These are phyloP conservation scores for Plutomurus gul DNA, from an alignment of 1,140 invertebrate species.

Conservation along the genomic window DNA sequence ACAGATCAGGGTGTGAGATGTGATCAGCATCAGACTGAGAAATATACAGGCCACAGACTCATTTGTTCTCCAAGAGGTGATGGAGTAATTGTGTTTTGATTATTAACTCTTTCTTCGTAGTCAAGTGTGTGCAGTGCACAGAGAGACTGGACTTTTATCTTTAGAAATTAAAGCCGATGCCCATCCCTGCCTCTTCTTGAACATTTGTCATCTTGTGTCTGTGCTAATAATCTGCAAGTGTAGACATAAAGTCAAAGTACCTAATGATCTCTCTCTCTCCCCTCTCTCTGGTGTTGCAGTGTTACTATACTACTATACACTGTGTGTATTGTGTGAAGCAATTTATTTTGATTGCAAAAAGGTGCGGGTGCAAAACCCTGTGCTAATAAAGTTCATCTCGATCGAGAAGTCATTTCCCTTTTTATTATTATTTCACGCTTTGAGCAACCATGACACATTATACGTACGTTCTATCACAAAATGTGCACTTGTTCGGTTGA, in stretches of 20 bases:
- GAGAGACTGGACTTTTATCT: conserved; percentile 5
- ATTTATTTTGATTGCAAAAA: neutral
- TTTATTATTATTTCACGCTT: neutral
- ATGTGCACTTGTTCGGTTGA: neutral
- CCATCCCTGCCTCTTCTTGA: neutral
- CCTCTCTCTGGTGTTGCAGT: no score
- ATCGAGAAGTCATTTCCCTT: conserved; percentile 3
- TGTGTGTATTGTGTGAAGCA: no score
- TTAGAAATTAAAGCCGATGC: neutral
- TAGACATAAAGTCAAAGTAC: no score
- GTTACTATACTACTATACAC: no score
- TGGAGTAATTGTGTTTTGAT: neutral
- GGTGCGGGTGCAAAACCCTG: neutral
- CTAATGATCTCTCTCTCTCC: no score
- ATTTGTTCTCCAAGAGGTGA: neutral
- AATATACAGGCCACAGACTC: neutral
- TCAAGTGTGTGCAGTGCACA: neutral
- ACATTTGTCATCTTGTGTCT: no score
- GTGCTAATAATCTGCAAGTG: no score
- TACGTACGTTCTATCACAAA: neutral
- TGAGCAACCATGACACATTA: neutral
- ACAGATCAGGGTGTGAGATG: neutral
- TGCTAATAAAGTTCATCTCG: neutral
- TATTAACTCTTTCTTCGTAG: conserved; percentile 5
- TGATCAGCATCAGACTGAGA: no score